phyloP scores from a whole-genome alignment of 2,888 invertebrate species.

The Penaeus monodon region DNA sequence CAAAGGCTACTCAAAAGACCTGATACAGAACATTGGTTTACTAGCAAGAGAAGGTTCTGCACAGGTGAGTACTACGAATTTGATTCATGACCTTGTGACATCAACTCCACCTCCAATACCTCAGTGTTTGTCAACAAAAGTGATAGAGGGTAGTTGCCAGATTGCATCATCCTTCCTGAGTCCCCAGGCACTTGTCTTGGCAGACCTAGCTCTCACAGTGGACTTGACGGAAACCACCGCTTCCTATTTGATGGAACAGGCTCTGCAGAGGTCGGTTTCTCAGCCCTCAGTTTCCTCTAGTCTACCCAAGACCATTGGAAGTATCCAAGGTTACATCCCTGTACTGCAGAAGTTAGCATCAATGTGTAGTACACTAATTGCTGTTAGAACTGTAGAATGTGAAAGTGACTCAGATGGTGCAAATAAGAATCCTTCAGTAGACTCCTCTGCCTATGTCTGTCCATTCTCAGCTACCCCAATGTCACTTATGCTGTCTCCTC shows the following conservation, averaged over 20 bases:
- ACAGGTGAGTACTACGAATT: constrained; percentile 43
- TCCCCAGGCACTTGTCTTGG: constrained; percentile 44
- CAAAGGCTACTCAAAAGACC: neutral
- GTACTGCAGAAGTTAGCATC: constrained; percentile 30
- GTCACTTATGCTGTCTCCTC: constrained; percentile 38
- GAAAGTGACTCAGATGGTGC: neutral
- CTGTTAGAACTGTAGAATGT: neutral
- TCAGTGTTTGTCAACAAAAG: constrained; percentile 30
- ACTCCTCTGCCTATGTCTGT: neutral
- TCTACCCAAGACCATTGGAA: neutral
- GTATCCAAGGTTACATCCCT: constrained; percentile 41
- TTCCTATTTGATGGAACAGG: constrained; percentile 41
- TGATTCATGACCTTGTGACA: constrained; percentile 50
- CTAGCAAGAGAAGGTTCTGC: constrained; percentile 51
- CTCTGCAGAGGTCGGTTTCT: constrained; percentile 31
- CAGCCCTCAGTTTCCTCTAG: constrained; percentile 2
- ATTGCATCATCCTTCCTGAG: constrained; percentile 39
- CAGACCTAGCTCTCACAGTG: constrained; percentile 46
- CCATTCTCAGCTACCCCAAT: constrained; percentile 35
- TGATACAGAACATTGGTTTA: constrained; percentile 42
- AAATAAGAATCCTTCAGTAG: neutral
- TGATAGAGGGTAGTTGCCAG: constrained; percentile 26
- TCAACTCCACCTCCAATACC: constrained; percentile 48
- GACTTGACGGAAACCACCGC: constrained; percentile 49
- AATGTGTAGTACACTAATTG: constrained; percentile 30